A percentile compares a stretch with the other conserved stretches of the same genome.
phyloP scores from a whole-genome alignment of 2,888 invertebrate genomes.

The Cryptocheilus praepositus region DNA sequence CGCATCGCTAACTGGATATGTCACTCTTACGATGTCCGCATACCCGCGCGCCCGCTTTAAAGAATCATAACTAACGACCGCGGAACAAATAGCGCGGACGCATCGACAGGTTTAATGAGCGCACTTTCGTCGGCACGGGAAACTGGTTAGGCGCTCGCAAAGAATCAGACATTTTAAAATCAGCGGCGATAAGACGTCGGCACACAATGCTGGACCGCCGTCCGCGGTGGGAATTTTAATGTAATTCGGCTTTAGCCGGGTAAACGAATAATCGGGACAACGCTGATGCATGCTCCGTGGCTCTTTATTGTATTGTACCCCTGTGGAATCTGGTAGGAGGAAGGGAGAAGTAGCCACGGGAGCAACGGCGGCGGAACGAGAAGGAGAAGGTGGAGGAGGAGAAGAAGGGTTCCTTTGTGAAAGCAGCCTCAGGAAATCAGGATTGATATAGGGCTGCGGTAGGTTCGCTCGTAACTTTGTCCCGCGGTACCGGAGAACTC shows the following conservation, averaged over 20 bases:
- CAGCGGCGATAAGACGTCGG: conserved; percentile 7
- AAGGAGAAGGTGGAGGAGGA: conserved; percentile 15
- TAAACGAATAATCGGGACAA: conserved; percentile 50
- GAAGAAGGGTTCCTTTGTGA: conserved; percentile 57
- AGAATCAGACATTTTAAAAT: too few species aligned
- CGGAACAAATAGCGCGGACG: too few species aligned
- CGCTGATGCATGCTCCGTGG: conserved; percentile 44
- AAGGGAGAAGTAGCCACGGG: conserved; percentile 18
- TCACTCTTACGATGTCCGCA: too few species aligned
- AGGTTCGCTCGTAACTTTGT: conserved; percentile 63
- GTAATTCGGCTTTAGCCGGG: conserved; percentile 43
- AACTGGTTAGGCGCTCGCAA: too few species aligned
- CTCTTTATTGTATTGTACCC: conserved; percentile 50
- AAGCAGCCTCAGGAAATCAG: conserved; percentile 61
- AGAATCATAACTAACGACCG: too few species aligned
- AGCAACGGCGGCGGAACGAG: conserved; percentile 17
- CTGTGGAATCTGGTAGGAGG: conserved; percentile 40
- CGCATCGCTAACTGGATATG: too few species aligned
- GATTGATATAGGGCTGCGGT: conserved; percentile 67
- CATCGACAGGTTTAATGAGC: too few species aligned
- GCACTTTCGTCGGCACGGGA: too few species aligned
- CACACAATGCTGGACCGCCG: conserved; percentile 21
- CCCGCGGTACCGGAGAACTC: conserved; percentile 49
- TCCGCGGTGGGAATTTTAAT: conserved; percentile 34
- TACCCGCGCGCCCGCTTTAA: too few species aligned